phyloP scores from a whole-genome alignment of 2,113 vertebrate species.

The Ailuropoda melanoleuca region DNA sequence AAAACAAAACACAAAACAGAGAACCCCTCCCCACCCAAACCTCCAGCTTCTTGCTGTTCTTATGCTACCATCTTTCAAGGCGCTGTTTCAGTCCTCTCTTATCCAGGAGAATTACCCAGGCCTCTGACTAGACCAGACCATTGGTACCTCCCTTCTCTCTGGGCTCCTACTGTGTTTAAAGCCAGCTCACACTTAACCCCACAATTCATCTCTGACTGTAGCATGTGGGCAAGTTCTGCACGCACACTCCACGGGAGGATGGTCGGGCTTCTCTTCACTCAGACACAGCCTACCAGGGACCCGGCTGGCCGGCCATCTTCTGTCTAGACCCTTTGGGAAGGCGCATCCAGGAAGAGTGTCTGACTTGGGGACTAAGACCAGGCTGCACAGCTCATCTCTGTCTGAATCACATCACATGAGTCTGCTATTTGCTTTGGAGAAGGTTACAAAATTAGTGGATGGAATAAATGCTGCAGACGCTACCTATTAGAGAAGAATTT shows the following conservation, averaged over 20 bases:
- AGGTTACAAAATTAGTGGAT: constrained; percentile 59
- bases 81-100: background rate
- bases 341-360: background rate
- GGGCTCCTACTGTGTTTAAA: background rate
- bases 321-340: background rate
- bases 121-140: background rate
- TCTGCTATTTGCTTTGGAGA: constrained; percentile 64
- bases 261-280: background rate
- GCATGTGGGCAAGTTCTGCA: background rate
- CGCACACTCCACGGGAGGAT: fast-evolving
- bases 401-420: constrained; percentile 39
- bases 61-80: background rate
- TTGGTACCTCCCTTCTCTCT: background rate
- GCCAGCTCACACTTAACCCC: background rate
- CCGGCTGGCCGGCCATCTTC: background rate
- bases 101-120: background rate
- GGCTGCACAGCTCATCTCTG: background rate
- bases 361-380: background rate
- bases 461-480: constrained; percentile 70
- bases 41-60: background rate
- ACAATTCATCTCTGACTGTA: background rate
- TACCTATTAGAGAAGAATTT: constrained; percentile 75
- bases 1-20: background rate
- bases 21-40: background rate
- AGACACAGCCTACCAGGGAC: background rate